These are phyloP conservation scores for Platynereis dumerilii DNA, from an alignment of 2,888 invertebrate species.

Conservation along the genomic window DNA sequence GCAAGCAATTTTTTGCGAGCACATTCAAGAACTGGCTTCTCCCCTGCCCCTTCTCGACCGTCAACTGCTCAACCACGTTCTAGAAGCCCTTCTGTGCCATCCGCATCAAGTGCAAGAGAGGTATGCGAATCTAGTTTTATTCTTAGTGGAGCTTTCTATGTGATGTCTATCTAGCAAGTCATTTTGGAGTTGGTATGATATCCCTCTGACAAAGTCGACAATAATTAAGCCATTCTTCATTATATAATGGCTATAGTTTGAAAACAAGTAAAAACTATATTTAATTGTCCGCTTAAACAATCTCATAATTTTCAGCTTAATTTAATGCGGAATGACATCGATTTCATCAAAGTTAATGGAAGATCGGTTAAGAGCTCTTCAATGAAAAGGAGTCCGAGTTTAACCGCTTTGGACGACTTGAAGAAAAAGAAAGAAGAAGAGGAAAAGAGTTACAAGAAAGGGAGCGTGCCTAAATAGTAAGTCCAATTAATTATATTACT, in stretches of 20 bases:
- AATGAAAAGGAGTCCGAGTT: constrained; percentile 50
- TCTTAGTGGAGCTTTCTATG: no score
- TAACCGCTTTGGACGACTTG: constrained; percentile 53
- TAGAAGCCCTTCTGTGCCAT: constrained; percentile 45
- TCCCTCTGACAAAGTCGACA: no score
- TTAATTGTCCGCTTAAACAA: neutral
- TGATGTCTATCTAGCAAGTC: no score
- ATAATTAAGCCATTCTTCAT: no score
- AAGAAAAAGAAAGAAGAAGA: constrained; percentile 55
- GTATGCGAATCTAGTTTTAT: constrained; percentile 35
- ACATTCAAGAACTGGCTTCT: constrained; percentile 53
- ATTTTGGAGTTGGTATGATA: no score
- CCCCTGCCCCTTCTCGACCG: constrained; percentile 23
- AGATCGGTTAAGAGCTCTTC: constrained; percentile 43
- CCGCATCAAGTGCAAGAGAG: constrained; percentile 50
- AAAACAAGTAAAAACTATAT: no score
- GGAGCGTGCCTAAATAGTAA: constrained; percentile 61
- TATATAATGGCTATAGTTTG: no score
- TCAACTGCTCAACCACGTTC: constrained; percentile 19
- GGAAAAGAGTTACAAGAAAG: constrained; percentile 48
- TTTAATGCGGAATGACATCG: constrained; percentile 48
- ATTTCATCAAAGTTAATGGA: constrained; percentile 60
- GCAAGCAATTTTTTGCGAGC: constrained; percentile 54
- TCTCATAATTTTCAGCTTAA: constrained; percentile 41
- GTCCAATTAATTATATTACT: no score